Evolutionary conservation across 2,113 vertebrate species (phyloP), one percentile per base, ranked within the genome.

Genomic region (Dasyprocta punctata): DNA sequence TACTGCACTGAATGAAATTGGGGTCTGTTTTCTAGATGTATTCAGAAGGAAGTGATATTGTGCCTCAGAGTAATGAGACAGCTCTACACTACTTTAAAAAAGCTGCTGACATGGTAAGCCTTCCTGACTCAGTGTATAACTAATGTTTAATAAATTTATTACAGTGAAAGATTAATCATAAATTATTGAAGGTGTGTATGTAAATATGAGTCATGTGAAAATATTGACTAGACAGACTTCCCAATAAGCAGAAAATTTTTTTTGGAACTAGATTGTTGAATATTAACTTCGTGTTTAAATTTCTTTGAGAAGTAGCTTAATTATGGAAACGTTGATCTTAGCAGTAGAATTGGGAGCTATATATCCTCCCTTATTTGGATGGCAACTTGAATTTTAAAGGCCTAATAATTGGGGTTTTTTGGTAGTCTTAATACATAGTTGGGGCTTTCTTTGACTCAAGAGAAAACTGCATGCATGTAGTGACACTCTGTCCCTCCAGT

Each of bases 81-180:
- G 99, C 99, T 3, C 99, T 99, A 96, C 99, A 99, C 96, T 99
- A 99, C 98, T 99, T 99, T 96, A 99, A 99, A 98, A 99, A 99
- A 98, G 99, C 99, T 86, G 99, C 99, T 49, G 99, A 99, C 97
- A 98, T 99, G 99, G 99, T 99, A 98, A 98, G 99, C 61, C 22
- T 52, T 71, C n/a, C 10, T 84, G 44, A 61, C 65, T 73, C 52
- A 60, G 11, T 83, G 7, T 82, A 28, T 11, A 63, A 56, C 6
- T 84, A 1, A 63, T 80, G 7, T 36, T 92, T 75, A 65, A 47
- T 83, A 90, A 90, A 36, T 60, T 41, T 58, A n/a, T 52, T 75
- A 28, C 36, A 41, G 65, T 54, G 14, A 71, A 85, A 54, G 77
- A 38, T 85, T 89, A 87, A 13, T 77, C 1, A 20, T 54, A 52